A percentile compares a stretch with the other conserved stretches of the same genome.
phyloP scores from a whole-genome alignment of 2,888 invertebrate genomes.

The Molanna angustata region DNA sequence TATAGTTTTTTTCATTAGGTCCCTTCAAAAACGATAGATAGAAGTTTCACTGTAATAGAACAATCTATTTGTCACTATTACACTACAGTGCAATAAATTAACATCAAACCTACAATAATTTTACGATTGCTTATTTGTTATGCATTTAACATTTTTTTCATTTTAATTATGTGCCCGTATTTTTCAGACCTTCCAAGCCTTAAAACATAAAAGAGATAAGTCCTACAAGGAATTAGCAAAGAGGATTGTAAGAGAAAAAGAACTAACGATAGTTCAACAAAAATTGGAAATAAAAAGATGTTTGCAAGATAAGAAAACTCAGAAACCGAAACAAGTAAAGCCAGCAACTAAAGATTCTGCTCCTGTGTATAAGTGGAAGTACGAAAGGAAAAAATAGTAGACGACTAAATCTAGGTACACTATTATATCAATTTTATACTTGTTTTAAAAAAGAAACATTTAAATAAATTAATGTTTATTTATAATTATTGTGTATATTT shows the following conservation, averaged over 20 bases:
- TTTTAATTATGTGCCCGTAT: conserved; percentile 29
- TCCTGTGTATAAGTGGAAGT: conserved; percentile 78
- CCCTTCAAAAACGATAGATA: too few species aligned
- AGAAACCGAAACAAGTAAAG: conserved; percentile 65
- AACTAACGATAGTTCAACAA: conserved; percentile 70
- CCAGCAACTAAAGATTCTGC: conserved; percentile 64
- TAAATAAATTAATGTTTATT: too few species aligned
- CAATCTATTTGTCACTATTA: too few species aligned
- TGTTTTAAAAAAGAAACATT: too few species aligned
- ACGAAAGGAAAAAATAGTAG: conserved; percentile 79
- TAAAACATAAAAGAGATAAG: conserved; percentile 60
- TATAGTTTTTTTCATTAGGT: too few species aligned
- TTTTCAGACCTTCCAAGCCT: conserved; percentile 46
- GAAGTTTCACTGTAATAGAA: too few species aligned
- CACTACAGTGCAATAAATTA: too few species aligned
- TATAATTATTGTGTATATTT: too few species aligned
- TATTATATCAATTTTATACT: too few species aligned
- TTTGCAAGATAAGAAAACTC: conserved; percentile 60
- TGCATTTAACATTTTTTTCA: conserved; percentile 3
- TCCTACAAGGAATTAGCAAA: conserved; percentile 72
- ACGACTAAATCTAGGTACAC: too few species aligned
- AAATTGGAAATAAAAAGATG: conserved; percentile 73
- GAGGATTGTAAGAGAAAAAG: conserved; percentile 73
- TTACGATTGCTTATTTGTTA: conserved; percentile 3
- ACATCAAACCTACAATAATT: too few species aligned